Evolutionary conservation across 1,140 invertebrate species (phyloP).

Genomic region (Pogonomyrmex californicus): DNA sequence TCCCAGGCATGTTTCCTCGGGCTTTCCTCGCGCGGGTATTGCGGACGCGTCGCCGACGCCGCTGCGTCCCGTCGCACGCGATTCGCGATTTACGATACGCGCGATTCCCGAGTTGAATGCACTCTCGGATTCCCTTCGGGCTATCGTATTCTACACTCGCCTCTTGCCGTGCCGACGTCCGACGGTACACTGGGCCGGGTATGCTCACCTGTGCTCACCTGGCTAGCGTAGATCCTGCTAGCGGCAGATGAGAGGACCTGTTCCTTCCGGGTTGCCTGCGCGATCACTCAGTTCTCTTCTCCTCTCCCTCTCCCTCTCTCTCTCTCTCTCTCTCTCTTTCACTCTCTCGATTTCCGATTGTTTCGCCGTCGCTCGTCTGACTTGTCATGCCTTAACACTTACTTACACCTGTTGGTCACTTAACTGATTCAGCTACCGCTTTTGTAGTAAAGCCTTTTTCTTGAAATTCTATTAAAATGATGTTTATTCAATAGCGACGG

Average conservation of each 20-base stretch:
- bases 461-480: background rate
- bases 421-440: background rate
- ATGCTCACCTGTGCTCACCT: conserved; percentile 72
- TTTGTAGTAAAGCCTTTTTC: background rate
- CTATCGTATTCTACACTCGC: conserved; percentile 23
- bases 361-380: background rate
- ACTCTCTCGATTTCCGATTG: conserved; percentile 17
- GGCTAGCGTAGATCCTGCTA: conserved; percentile 67
- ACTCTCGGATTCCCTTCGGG: conserved; percentile 60
- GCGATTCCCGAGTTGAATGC: conserved; percentile 70
- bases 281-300: conserved; percentile 1
- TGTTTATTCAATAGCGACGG: background rate
- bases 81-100: conserved; percentile 48
- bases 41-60: conserved; percentile 48
- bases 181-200: conserved; percentile 70
- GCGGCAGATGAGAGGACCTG: conserved; percentile 69
- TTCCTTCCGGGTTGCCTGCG: conserved; percentile 75
- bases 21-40: background rate
- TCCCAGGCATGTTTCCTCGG: conserved; percentile 22
- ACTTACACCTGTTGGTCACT: conserved; percentile 8
- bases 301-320: background rate
- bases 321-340: no score
- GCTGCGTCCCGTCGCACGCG: conserved; percentile 45
- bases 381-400: background rate
- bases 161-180: conserved; percentile 70